Evolutionary conservation across 2,888 invertebrate species (phyloP).

Genomic region (Tinea pellionella): DNA sequence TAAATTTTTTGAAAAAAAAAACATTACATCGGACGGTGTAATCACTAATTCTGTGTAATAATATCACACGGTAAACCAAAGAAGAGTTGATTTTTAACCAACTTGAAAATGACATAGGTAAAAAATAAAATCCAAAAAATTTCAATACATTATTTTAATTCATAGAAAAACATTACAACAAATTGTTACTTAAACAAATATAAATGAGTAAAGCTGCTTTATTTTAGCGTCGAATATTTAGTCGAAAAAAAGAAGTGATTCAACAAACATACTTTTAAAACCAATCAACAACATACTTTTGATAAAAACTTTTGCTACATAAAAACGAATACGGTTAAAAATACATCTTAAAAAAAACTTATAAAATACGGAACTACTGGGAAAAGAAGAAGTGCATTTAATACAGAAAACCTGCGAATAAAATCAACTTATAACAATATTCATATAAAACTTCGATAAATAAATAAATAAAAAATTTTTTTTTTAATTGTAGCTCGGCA

Average conservation of each 20-base stretch:
- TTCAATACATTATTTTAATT: constrained; percentile 55
- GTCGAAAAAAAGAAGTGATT: constrained; percentile 21
- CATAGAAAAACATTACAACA: constrained; percentile 69
- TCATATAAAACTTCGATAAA: no score
- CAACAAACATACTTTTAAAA: neutral
- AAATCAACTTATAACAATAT: no score
- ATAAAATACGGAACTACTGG: neutral
- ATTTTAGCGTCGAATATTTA: constrained; percentile 17
- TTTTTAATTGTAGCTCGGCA: no score
- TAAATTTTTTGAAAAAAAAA: no score
- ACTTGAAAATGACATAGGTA: no score
- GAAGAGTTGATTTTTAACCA: no score
- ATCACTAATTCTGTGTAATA: no score
- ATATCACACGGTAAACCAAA: no score
- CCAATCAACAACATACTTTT: neutral
- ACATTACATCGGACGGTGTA: no score
- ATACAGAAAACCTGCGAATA: neutral
- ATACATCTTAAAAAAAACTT: neutral
- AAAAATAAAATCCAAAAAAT: constrained; percentile 14
- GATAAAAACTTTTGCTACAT: neutral
- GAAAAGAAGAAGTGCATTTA: neutral
- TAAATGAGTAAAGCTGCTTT: constrained; percentile 67
- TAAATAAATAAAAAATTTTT: no score
- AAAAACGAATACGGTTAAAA: neutral
- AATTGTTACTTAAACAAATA: constrained; percentile 62